These are phyloP conservation scores for Myanophis thanlyinensis DNA, from an alignment of 2,113 vertebrate species.

Conservation along the genomic window DNA sequence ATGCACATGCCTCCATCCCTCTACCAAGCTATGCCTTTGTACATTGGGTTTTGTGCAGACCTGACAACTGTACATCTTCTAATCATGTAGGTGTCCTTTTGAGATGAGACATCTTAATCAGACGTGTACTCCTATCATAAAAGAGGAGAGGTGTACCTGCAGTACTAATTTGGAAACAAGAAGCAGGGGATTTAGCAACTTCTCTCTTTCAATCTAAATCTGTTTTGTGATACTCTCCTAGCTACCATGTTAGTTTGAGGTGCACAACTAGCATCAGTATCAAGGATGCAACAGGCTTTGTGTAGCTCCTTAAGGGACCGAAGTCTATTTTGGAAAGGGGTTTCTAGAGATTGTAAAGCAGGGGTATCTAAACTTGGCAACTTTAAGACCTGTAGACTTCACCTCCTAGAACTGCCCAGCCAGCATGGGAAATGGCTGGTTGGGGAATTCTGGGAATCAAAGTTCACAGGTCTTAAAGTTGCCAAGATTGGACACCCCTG, in stretches of 20 bases:
- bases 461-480: too few species aligned
- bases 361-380: too few species aligned
- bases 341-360: background rate
- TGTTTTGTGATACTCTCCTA: background rate
- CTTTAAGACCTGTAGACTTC: too few species aligned
- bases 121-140: constrained; percentile 1
- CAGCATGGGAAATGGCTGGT: too few species aligned
- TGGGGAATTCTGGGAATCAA: too few species aligned
- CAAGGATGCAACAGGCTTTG: background rate
- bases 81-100: constrained; percentile 24
- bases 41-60: background rate
- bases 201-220: constrained; percentile 14
- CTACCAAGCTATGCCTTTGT: constrained; percentile 13
- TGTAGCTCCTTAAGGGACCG: background rate
- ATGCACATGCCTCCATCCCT: background rate
- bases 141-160: constrained; percentile 19
- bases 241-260: background rate
- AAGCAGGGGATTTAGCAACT: background rate
- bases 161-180: constrained; percentile 30
- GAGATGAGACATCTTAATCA: background rate
- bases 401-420: too few species aligned
- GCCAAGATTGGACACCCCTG: too few species aligned
- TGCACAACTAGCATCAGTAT: background rate
- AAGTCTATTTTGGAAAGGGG: background rate
- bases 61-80: constrained; percentile 37